Evolutionary conservation across 2,888 invertebrate genomes (phyloP), one percentile per base, ranked within the genome.

Genomic region (Dasysyrphus albostriatus): DNA sequence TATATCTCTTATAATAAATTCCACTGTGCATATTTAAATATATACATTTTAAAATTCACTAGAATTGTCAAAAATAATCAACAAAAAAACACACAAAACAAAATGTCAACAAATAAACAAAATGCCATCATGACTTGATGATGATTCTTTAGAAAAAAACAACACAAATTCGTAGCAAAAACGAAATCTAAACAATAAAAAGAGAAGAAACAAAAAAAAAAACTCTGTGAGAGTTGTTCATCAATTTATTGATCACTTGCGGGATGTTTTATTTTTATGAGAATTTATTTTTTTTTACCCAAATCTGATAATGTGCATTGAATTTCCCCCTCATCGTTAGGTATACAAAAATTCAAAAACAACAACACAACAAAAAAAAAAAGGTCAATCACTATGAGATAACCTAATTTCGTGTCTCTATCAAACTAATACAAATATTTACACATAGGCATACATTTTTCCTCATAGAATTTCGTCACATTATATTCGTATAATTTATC

Each of bases 311-410:
- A 69, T 47, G 8, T 67, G 49, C 32, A 69, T 3, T 56, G 49
- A 76, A 58, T 37, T 24, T 67, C 47, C 39, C 37, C 51, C 59
- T 34, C 19, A 14, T 14, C 16, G 14, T 1, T 9, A 10, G 16
- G 1, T 49, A 4, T 10, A 47, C 47, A 47, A 69, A 47, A 2
- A n/a, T 6, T 14, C 14, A 4, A 56, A 4, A 47, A 5, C 5
- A 58, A 12, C 32, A 69, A 29, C 19, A 29, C 19, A 5, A 51
- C 39, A 69, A 77, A 76, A 39, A 49, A 77, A 85, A 84, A 85
- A 85, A 77, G 77, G 85, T 82, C 85, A 85, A 74, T 82, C 77
- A 69, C 37, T 74, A 70, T 24, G 61, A 56, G 81, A 85, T 85
- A 85, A 85, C 81, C 85, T 51, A 85, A 70, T 85, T 72, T 82